Evolutionary conservation across 1,140 invertebrate genomes (phyloP).

Genomic region (Cepaea nemoralis): DNA sequence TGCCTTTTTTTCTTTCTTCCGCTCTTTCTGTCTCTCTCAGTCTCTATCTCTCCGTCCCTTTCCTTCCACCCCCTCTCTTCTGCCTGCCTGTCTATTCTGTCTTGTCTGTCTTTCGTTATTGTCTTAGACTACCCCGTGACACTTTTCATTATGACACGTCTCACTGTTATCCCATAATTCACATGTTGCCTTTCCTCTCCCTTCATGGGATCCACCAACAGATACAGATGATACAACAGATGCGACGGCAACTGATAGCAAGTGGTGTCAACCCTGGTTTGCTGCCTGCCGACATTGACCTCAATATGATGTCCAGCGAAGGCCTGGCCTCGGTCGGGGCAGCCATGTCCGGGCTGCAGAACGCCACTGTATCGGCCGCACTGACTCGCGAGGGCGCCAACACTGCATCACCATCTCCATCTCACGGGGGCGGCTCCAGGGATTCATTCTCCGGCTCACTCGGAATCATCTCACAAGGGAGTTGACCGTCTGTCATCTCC

Average conservation of each 20-base stretch:
- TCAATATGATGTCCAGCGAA: slow-evolving; percentile 33
- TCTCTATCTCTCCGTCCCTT: no score
- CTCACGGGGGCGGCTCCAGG: neutral
- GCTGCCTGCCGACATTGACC: slow-evolving; percentile 24
- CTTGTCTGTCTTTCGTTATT: no score
- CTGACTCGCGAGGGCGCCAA: neutral
- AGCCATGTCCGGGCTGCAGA: slow-evolving; percentile 27
- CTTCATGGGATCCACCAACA: neutral
- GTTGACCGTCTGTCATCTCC: neutral
- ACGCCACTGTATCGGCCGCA: neutral
- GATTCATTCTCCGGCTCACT: neutral
- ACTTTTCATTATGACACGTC: no score
- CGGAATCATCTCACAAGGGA: neutral
- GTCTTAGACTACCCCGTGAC: no score
- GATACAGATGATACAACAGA: slow-evolving; percentile 75
- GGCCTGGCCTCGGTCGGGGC: slow-evolving; percentile 19
- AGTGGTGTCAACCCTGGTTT: slow-evolving; percentile 28
- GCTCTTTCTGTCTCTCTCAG: no score
- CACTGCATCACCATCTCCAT: neutral
- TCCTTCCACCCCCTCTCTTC: no score
- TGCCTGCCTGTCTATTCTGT: no score
- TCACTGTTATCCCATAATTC: no score
- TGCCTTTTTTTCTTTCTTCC: no score
- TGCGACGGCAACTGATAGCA: slow-evolving; percentile 84
- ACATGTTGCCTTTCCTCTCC: neutral